Evolutionary conservation across 2,797 vertebrate species (phyloP).

Genomic region (Acomys russatus): DNA sequence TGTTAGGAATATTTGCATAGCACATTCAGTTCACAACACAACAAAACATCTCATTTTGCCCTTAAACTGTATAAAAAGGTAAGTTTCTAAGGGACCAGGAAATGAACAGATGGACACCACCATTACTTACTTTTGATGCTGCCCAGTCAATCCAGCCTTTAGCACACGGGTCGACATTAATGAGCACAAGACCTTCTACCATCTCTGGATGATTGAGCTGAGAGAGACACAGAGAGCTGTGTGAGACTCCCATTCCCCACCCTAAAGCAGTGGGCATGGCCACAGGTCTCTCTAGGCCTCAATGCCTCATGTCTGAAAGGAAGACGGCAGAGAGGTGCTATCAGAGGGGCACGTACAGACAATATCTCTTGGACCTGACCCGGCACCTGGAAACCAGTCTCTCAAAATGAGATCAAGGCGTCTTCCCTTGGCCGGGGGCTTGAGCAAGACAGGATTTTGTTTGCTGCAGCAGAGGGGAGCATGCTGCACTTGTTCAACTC

Average conservation of each 20-base stretch:
- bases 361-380: conserved; percentile 47
- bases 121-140: conserved; percentile 93
- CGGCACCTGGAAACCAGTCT: conserved; percentile 62
- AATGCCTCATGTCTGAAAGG: conserved; percentile 16
- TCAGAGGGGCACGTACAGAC: background rate
- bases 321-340: conserved; percentile 19
- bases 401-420: background rate
- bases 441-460: background rate
- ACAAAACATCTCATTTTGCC: background rate
- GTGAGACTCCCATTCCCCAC: background rate
- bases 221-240: conserved; percentile 53
- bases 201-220: conserved; percentile 94
- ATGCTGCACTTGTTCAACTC: conserved; percentile 4
- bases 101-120: background rate
- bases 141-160: conserved; percentile 99
- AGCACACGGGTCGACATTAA: conserved; percentile 96
- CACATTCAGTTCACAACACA: background rate
- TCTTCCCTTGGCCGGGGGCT: background rate
- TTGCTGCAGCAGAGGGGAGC: background rate
- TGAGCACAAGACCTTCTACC: conserved; percentile 96
- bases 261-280: background rate
- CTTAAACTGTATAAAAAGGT: background rate
- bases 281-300: conserved; percentile 8
- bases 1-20: background rate
- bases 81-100: background rate